Evolutionary conservation across 2,113 vertebrate genomes (phyloP), one percentile per base, ranked within the genome.

Genomic region (Ptychochromis oligacanthus): DNA sequence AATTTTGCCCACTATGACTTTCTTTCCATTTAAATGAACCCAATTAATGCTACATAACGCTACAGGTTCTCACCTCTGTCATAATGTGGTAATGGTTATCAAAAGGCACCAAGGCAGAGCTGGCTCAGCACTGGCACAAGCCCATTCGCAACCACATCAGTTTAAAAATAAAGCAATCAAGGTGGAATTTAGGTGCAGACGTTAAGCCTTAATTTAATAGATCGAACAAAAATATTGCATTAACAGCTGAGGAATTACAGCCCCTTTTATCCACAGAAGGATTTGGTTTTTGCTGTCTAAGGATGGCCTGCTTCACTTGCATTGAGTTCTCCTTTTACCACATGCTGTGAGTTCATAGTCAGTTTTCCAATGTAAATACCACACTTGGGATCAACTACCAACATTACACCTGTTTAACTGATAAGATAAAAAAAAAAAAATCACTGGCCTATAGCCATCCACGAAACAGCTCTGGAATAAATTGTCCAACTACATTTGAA

Each of bases 341-440:
- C 31, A 60, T 11, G 3, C 38, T 62, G n/a, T 62, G 36, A n/a
- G 38, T 64, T 64, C 61, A 64, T 36, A 40, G 36, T 6, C 13
- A 40, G 36, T 40, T 64, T 64, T 12, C n/a, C 8, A 40, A 64
- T 40, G 61, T 6, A 38, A 62, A 62, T n/a, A 20, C 20, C n/a
- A 38, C 12, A 36, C 9, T 36, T 61, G 12, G 40, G 8, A 20
- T 64, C 11, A 40, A 38, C 20, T 40, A 64, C 36, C 34, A 64
- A n/a, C 20, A 6, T 14, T 64, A 40, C 20, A 22, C 6, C 12
- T 64, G n/a, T 13, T 40, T 40, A 40, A 40, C 3, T 22, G 12
- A 22, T 38, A 97, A 98, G 97, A 31, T 15, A 46, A 49, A 17
- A 49, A 46, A 14, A 46, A 46, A 15, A 5, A 15, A 17, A 49